Evolutionary conservation across 2,797 vertebrate species (phyloP).

Genomic region (Diplodus sargus): DNA sequence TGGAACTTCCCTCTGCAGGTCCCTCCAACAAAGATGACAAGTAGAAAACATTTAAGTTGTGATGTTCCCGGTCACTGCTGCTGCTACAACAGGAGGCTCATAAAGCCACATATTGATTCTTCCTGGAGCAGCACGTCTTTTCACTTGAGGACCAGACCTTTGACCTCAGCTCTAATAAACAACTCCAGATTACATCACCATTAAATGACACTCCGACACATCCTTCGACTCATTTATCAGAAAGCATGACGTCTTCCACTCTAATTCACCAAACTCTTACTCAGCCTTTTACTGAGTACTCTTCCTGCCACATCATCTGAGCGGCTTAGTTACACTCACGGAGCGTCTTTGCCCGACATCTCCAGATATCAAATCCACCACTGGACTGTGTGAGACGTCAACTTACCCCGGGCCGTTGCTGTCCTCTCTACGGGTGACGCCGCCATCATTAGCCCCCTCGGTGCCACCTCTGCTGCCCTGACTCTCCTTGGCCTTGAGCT

Average conservation of each 20-base stretch:
- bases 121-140: neutral
- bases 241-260: neutral
- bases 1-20: neutral
- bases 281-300: neutral
- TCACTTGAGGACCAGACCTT: slow-evolving; percentile 14
- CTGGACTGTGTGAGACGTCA: neutral
- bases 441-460: slow-evolving; percentile 86
- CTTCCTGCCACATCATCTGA: slow-evolving; percentile 25
- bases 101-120: slow-evolving; percentile 7
- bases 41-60: neutral
- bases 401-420: slow-evolving; percentile 96
- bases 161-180: slow-evolving; percentile 31
- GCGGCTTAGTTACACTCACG: slow-evolving; percentile 21
- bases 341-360: neutral
- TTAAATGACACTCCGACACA: slow-evolving; percentile 15
- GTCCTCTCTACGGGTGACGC: slow-evolving; percentile 88
- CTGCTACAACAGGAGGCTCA: slow-evolving; percentile 2
- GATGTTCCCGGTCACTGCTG: neutral
- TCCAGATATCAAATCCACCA: slow-evolving; percentile 24
- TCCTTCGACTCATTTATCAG: neutral
- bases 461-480: slow-evolving; percentile 86
- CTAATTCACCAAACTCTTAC: slow-evolving; percentile 2
- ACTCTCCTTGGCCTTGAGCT: slow-evolving; percentile 89
- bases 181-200: slow-evolving; percentile 37
- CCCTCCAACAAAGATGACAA: neutral